Percentiles rank a stretch among this genome's conserved stretches.
phyloP scores from a whole-genome alignment of 1,140 invertebrate genomes.

The Orius insidiosus region DNA sequence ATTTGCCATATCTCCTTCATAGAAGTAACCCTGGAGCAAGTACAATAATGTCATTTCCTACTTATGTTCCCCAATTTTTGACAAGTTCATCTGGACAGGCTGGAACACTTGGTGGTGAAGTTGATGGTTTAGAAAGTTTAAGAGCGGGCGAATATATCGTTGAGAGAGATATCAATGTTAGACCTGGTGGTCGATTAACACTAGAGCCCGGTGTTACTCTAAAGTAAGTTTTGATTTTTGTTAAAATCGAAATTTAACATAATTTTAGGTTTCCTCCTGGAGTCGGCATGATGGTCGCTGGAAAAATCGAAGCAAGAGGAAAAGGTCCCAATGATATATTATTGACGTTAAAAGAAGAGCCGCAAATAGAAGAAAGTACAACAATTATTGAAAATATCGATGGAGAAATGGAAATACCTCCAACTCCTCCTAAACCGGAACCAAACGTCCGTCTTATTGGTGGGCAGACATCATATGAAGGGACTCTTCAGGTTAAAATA shows the following conservation, averaged over 20 bases:
- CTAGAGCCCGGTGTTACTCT: constrained; percentile 74
- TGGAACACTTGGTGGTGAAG: constrained; percentile 63
- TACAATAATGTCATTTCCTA: constrained; percentile 48
- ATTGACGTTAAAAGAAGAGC: constrained; percentile 57
- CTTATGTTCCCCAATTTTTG: constrained; percentile 60
- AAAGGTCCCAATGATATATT: constrained; percentile 54
- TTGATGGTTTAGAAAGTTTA: constrained; percentile 67
- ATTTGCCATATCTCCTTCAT: constrained; percentile 69
- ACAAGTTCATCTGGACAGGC: constrained; percentile 37
- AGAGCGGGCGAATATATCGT: constrained; percentile 66
- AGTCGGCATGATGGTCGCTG: constrained; percentile 92
- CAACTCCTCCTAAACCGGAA: constrained; percentile 27
- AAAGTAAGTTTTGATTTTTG: constrained; percentile 26
- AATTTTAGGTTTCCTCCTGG: constrained; percentile 56
- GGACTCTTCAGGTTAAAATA: constrained; percentile 57
- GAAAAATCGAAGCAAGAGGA: constrained; percentile 67
- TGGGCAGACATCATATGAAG: constrained; percentile 53
- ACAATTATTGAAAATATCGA: constrained; percentile 20
- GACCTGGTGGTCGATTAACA: constrained; percentile 70
- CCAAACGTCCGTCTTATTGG: constrained; percentile 58
- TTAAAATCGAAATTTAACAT: background rate
- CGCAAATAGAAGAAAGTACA: constrained; percentile 36
- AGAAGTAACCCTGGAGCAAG: constrained; percentile 65
- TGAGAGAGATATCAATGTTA: constrained; percentile 75
- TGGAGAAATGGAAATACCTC: constrained; percentile 22